A percentile compares a stretch with the other conserved stretches of the same genome.
These are phyloP conservation scores for Galerucella nymphaeae DNA, from an alignment of 2,888 invertebrate species.

Conservation along the genomic window DNA sequence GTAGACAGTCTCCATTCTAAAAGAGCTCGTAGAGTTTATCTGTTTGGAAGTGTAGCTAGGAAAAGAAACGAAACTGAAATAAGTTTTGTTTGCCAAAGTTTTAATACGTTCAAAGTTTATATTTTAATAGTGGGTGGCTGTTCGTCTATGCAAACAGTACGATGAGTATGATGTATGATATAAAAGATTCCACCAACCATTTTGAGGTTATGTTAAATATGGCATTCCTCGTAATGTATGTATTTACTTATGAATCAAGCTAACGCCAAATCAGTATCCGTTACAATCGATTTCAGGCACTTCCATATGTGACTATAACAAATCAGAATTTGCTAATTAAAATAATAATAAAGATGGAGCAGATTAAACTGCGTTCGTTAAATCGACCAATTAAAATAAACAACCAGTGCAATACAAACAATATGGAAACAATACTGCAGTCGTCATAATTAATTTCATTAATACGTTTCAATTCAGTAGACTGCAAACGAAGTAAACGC, in stretches of 20 bases:
- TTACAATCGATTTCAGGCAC: neutral
- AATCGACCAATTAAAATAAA: slow-evolving; percentile 7
- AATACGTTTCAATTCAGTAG: slow-evolving; percentile 16
- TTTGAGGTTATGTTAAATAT: no score
- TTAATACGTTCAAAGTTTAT: slow-evolving; percentile 1
- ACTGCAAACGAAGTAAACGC: slow-evolving; percentile 12
- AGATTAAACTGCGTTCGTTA: slow-evolving; percentile 10
- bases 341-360: slow-evolving; percentile 14
- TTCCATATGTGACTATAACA: neutral
- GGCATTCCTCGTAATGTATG: neutral
- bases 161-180: no score
- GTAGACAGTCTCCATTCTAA: slow-evolving; percentile 27
- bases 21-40: slow-evolving; percentile 35
- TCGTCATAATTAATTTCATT: slow-evolving; percentile 23
- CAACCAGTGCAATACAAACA: slow-evolving; percentile 11
- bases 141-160: neutral
- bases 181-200: no score
- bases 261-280: neutral
- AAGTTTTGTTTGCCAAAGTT: neutral
- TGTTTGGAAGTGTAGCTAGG: slow-evolving; percentile 13
- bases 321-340: slow-evolving; percentile 7
- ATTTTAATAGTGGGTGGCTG: neutral
- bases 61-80: slow-evolving; percentile 12
- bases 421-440: slow-evolving; percentile 18
- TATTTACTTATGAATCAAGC: no score